Evolutionary conservation across 1,140 invertebrate species (phyloP).

Genomic region (Rhyacophila brunnea): DNA sequence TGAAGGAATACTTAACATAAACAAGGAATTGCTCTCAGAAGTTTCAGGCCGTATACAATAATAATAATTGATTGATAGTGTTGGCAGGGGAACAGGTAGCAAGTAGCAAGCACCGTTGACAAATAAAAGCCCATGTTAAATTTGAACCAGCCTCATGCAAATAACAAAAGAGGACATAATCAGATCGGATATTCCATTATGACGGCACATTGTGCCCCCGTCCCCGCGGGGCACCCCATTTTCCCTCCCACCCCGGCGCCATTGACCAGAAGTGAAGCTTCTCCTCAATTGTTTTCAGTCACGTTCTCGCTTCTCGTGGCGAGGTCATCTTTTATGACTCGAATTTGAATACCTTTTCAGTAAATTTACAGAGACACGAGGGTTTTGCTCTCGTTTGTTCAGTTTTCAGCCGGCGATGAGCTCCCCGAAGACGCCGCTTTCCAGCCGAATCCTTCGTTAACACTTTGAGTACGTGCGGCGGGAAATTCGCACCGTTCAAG

Average conservation of each 20-base stretch:
- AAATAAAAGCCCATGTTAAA: not conserved
- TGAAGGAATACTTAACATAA: no score
- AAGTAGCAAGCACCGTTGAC: not conserved
- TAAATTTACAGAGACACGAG: conserved; percentile 35
- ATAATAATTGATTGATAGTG: not conserved
- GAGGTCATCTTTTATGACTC: conserved; percentile 37
- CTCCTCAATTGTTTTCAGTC: conserved; percentile 35
- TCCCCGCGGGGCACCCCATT: not conserved
- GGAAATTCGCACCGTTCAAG: no score
- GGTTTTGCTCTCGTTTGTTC: conserved; percentile 16
- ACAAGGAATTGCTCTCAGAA: no score
- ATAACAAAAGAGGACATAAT: conserved; percentile 37
- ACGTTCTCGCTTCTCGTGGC: conserved; percentile 32
- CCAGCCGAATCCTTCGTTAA: not conserved
- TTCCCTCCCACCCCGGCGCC: conserved; percentile 16
- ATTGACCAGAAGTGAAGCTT: conserved; percentile 16
- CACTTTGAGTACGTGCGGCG: no score
- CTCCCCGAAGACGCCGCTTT: not conserved
- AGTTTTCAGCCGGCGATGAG: not conserved
- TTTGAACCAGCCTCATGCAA: conserved; percentile 22
- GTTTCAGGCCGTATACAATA: no score
- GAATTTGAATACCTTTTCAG: conserved; percentile 36
- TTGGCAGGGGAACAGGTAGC: not conserved
- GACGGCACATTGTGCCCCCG: conserved; percentile 29
- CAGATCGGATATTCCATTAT: conserved; percentile 37